phyloP scores from a whole-genome alignment of 1,140 invertebrate genomes.

The Schlechtendalia chinensis region DNA sequence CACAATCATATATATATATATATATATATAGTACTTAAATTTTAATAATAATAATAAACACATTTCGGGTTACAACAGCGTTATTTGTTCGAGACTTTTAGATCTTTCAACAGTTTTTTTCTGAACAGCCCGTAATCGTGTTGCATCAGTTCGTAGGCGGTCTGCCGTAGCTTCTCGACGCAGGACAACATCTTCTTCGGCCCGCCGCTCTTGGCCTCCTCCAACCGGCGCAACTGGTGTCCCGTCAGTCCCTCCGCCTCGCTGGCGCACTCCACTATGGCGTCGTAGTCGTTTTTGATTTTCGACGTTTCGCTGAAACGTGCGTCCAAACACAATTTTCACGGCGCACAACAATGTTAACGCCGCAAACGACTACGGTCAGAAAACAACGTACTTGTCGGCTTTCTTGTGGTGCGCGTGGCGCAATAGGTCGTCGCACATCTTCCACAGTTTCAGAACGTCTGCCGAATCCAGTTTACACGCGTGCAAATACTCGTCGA shows the following conservation, averaged over 20 bases:
- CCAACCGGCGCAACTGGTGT: constrained; percentile 16
- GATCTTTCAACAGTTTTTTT: constrained; percentile 39
- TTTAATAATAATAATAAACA: constrained; percentile 4
- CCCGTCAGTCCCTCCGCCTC: constrained; percentile 18
- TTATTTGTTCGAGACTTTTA: constrained; percentile 18
- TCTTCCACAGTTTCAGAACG: constrained; percentile 24
- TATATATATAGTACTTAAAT: background rate
- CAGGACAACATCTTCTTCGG: constrained; percentile 15
- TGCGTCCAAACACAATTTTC: background rate
- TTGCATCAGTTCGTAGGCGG: constrained; percentile 32
- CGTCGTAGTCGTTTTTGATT: constrained; percentile 17
- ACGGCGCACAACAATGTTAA: no score
- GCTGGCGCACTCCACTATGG: background rate
- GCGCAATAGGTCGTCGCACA: constrained; percentile 16
- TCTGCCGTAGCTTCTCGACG: constrained; percentile 31
- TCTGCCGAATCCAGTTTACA: constrained; percentile 34
- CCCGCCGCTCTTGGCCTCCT: background rate
- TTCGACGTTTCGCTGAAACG: constrained; percentile 20
- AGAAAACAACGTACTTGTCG: background rate
- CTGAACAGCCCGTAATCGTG: constrained; percentile 30
- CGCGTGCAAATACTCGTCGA: background rate
- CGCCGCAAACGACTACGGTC: no score
- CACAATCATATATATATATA: background rate
- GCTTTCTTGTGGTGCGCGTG: background rate
- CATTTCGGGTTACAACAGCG: background rate